Base-by-base conservation (phyloP, 2,888 invertebrate genomes). In the Cantharis flavilabris region DNA sequence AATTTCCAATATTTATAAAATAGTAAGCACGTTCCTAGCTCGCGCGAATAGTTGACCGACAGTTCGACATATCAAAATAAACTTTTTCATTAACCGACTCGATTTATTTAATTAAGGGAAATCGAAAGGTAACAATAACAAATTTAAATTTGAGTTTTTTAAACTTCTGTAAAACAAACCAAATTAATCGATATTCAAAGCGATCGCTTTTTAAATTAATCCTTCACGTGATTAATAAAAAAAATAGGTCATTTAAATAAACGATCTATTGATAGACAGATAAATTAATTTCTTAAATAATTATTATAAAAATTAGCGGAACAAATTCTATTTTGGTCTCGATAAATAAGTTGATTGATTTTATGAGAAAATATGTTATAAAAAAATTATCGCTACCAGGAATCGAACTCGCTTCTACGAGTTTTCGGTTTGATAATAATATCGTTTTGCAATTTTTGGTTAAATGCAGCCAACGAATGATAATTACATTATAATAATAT, bases 21-120 rank as follows among this genome's bases (percentile, higher is more conserved):
- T 67, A 26, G 20, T 67, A 14, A 67, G 18, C 30, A 30, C 14
- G 30, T 70, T 70, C 30, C 14, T 3, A 14, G n/a, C 33, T 70
- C 16, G n/a, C n/a, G 49, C 23, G 49, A 18, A 70, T 18, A 62
- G 62, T 70, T 70, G 62, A 23, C 62, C 70, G 62, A 70, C 62
- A 70, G n/a, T 18, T 70, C n/a, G 70, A 62, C 70, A 70, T 62
- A 70, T 49, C 49, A 70, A 70, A 70, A 62, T 70, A 70, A 70
- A 67, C 65, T 67, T n/a, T 67, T 67, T 67, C 70, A 49, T 33
- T 70, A 49, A 49, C 33, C 62, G 49, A 62, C n/a, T 18, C 49
- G 20, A 70, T 49, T 70, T 62, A 49, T 70, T 49, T 67, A 67
- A 67, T 67, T n/a, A 67, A 67, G 9, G 65, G 23, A 67, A 14